Evolutionary conservation across 2,797 vertebrate species (phyloP).

Genomic region (Mormyrus proboscirostris): DNA sequence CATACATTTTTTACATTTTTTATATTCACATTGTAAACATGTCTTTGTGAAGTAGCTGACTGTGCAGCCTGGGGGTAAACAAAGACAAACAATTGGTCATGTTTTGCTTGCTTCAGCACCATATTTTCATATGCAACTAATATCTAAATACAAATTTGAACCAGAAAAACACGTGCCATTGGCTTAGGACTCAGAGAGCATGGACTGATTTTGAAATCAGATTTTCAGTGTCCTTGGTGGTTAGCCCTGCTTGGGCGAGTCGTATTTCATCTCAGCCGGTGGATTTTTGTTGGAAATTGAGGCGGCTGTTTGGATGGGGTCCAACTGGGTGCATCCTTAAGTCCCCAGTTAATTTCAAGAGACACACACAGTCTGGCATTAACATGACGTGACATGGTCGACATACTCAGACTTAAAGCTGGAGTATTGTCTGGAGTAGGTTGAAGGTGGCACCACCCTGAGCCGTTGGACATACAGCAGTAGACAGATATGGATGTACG

Average conservation of each 20-base stretch:
- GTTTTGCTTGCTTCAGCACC: conserved; percentile 52
- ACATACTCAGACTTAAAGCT: background rate
- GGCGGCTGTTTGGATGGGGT: conserved; percentile 23
- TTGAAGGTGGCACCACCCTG: background rate
- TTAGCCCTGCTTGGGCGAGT: conserved; percentile 35
- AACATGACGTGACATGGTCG: background rate
- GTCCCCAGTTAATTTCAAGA: background rate
- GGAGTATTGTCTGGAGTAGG: background rate
- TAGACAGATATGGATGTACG: conserved; percentile 36
- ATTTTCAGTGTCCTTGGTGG: conserved; percentile 35
- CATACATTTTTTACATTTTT: background rate
- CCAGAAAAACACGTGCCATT: conserved; percentile 54
- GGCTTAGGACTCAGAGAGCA: conserved; percentile 36
- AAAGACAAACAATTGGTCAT: conserved; percentile 55
- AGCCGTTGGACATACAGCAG: background rate
- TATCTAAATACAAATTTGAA: conserved; percentile 60
- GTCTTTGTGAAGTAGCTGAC: conserved; percentile 34
- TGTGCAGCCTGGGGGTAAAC: conserved; percentile 41
- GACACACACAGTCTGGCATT: background rate
- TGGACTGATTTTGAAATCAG: conserved; percentile 36
- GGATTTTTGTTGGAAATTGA: conserved; percentile 33
- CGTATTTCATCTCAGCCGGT: conserved; percentile 37
- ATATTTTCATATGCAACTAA: conserved; percentile 53
- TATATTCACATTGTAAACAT: conserved; percentile 31
- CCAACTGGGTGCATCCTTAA: conserved; percentile 24